phyloP scores from a whole-genome alignment of 2,888 invertebrate genomes.

The Scaptomyza polygonia region DNA sequence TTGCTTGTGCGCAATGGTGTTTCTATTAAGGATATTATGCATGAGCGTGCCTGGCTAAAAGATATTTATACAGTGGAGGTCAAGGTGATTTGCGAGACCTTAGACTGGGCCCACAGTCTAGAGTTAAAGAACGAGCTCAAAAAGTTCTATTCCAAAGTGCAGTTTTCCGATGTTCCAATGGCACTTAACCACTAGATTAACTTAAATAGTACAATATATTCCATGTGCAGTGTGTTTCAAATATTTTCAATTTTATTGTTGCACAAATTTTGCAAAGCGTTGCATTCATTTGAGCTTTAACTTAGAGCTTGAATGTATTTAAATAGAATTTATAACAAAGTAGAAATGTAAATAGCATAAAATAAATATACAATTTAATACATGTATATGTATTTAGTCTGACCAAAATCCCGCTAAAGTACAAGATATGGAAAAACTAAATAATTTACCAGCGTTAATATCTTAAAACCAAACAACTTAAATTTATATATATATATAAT shows the following conservation, averaged over 20 bases:
- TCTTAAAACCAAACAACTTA: slow-evolving; percentile 41
- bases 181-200: slow-evolving; percentile 67
- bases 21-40: slow-evolving; percentile 97
- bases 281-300: slow-evolving; percentile 59
- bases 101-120: slow-evolving; percentile 91
- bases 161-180: slow-evolving; percentile 85
- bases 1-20: slow-evolving; percentile 91
- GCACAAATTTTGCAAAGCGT: slow-evolving; percentile 45
- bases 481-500: slow-evolving; percentile 11
- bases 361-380: slow-evolving; percentile 69
- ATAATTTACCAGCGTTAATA: slow-evolving; percentile 46
- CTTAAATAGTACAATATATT: not conserved
- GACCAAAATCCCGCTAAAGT: slow-evolving; percentile 18
- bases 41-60: slow-evolving; percentile 97
- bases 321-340: slow-evolving; percentile 45
- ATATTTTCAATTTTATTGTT: slow-evolving; percentile 34
- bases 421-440: slow-evolving; percentile 36
- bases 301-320: slow-evolving; percentile 48
- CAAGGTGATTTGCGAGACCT: slow-evolving; percentile 95
- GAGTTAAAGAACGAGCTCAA: slow-evolving; percentile 87
- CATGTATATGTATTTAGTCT: slow-evolving; percentile 37
- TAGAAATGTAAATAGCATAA: slow-evolving; percentile 67
- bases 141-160: slow-evolving; percentile 86
- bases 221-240: slow-evolving; percentile 37
- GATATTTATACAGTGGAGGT: slow-evolving; percentile 94